Evolutionary conservation across 2,797 vertebrate species (phyloP).

Genomic region (Scomberomorus guttatus): DNA sequence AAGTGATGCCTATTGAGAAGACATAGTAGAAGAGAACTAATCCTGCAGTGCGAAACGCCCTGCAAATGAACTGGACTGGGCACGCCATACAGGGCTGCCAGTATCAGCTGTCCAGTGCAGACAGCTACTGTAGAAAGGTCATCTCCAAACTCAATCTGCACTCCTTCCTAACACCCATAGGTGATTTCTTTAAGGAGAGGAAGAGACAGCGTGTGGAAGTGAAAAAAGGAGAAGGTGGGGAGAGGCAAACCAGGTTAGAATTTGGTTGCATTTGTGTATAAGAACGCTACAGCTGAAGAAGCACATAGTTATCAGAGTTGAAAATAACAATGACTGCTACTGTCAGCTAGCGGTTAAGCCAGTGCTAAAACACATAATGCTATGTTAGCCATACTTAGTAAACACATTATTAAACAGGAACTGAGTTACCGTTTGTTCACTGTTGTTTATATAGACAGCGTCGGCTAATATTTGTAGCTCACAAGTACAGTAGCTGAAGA

Average conservation of each 20-base stretch:
- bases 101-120: slow-evolving; percentile 16
- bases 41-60: slow-evolving; percentile 83
- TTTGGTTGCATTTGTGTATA: not conserved
- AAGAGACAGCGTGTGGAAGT: not conserved
- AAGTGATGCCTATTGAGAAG: slow-evolving; percentile 96
- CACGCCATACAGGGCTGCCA: slow-evolving; percentile 73
- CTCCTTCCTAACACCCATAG: not conserved
- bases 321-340: no score
- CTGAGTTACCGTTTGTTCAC: not conserved
- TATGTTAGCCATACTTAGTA: not conserved
- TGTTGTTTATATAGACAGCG: not conserved
- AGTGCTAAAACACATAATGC: no score
- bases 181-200: not conserved
- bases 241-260: not conserved
- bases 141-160: slow-evolving; percentile 25
- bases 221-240: no score
- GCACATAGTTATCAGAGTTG: not conserved
- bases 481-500: not conserved
- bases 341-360: not conserved
- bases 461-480: not conserved
- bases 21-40: slow-evolving; percentile 92
- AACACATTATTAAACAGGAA: not conserved
- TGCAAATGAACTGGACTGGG: slow-evolving; percentile 82
- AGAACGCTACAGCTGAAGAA: not conserved
- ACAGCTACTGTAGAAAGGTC: slow-evolving; percentile 45